Base-by-base conservation (phyloP, 1,140 invertebrate genomes). In the Drosophila erecta region DNA sequence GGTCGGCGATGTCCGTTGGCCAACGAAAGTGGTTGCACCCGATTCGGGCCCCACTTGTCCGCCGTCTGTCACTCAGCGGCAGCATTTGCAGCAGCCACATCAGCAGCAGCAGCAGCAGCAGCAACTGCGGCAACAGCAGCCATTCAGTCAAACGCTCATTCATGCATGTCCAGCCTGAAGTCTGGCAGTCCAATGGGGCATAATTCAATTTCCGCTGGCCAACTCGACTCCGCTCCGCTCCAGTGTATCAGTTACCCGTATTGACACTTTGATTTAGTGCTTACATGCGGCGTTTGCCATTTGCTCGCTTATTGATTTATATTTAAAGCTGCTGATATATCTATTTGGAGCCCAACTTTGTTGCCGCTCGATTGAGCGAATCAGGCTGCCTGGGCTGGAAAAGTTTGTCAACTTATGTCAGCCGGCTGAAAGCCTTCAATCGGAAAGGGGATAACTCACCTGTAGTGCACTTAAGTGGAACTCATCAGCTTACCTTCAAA, bases 231-330 rank as follows among this genome's bases (percentile, higher is more conserved):
- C 20, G 37, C 20, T 60, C 24, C 47, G 62, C 69, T 65, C 65
- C 59, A 87, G 78, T 87, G 84, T 87, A 87, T 87, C 83, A 79
- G 79, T 89, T 87, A 76, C 66, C 67, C 59, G 86, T 83, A 89
- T 89, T 87, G 83, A 89, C 84, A 87, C 76, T 76, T 87, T 87
- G 83, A 87, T 87, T 87, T 87, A 87, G 76, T 84, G 83, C 84
- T 89, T 83, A 87, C 83, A 85, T 85, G 81, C 71, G 60, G 55
- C 61, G 71, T 72, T 87, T 64, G 62, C 79, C 83, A 87, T 86
- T 86, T 89, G 71, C 77, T 51, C 81, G 62, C 56, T 79, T 89
- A 89, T 89, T 87, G 83, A 87, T 87, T 87, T 87, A 87, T 87
- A 87, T 87, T 89, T 83, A 73, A 78, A 81, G 79, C 61, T 71